Conservation (phyloP, 2,113 vertebrate species). For the Sakesphorus luctuosus region DNA sequence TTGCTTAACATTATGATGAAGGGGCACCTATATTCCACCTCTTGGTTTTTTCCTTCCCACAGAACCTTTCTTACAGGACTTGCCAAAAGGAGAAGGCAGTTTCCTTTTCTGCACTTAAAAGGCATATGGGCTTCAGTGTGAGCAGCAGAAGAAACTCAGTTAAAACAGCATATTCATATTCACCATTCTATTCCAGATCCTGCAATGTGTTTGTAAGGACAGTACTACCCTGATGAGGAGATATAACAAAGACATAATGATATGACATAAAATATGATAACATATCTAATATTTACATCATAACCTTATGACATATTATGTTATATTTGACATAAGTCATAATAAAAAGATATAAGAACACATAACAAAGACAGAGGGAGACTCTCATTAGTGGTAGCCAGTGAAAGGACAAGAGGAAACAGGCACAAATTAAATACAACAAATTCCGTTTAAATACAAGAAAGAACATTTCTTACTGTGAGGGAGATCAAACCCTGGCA, state of each 20-base stretch:
- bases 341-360: background rate
- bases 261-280: background rate
- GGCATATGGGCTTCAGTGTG: background rate
- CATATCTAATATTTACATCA: background rate
- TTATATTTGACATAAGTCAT: background rate
- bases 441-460: background rate
- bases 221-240: background rate
- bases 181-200: background rate
- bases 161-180: background rate
- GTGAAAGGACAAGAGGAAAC: background rate
- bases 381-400: background rate
- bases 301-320: background rate
- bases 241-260: background rate
- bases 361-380: background rate
- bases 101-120: background rate
- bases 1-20: background rate
- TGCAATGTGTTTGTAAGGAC: background rate
- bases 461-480: background rate
- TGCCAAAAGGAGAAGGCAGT: slow-evolving; percentile 9
- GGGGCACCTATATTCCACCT: background rate
- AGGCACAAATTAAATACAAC: background rate
- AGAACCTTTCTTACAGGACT: background rate
- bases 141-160: background rate
- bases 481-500: background rate
- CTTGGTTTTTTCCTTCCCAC: background rate